Conservation (phyloP, 2,888 invertebrate genomes). For the Fragum fragum region DNA sequence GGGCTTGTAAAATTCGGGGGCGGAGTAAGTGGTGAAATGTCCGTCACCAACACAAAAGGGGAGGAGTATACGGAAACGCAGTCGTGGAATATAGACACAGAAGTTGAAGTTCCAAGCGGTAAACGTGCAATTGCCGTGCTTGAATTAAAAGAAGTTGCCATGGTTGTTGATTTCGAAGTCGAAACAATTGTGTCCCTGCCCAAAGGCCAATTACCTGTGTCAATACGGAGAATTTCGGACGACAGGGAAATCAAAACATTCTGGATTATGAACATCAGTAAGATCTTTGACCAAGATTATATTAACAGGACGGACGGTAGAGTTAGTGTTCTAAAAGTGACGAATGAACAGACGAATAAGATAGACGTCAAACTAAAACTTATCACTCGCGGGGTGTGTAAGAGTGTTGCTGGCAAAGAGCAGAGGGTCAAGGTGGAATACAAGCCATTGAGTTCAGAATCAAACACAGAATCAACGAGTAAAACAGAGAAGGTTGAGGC, state of each 20-base stretch:
- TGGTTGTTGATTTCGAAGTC: constrained; percentile 64
- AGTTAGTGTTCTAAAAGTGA: constrained; percentile 26
- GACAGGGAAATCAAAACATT: constrained; percentile 56
- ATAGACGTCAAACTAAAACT: constrained; percentile 40
- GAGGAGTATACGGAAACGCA: constrained; percentile 61
- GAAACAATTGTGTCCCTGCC: constrained; percentile 66
- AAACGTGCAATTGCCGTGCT: constrained; percentile 64
- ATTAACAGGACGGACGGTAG: constrained; percentile 24
- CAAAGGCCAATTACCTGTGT: constrained; percentile 59
- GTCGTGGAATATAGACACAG: constrained; percentile 69
- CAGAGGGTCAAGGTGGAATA: constrained; percentile 66
- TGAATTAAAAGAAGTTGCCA: constrained; percentile 59
- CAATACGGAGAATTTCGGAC: constrained; percentile 58
- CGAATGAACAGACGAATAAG: constrained; percentile 6
- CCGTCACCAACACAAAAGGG: constrained; percentile 67
- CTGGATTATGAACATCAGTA: constrained; percentile 55
- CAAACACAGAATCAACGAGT: neutral
- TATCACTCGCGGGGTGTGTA: constrained; percentile 67
- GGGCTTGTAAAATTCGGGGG: constrained; percentile 66
- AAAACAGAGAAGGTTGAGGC: neutral
- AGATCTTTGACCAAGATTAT: constrained; percentile 54
- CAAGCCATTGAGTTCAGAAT: neutral
- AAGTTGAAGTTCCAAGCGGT: constrained; percentile 61
- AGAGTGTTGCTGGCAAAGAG: constrained; percentile 66
- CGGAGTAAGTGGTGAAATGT: constrained; percentile 61